Percentiles rank a stretch among this genome's conserved stretches.
Evolutionary conservation across 2,888 invertebrate species (phyloP).

Genomic region (Noctua comes): DNA sequence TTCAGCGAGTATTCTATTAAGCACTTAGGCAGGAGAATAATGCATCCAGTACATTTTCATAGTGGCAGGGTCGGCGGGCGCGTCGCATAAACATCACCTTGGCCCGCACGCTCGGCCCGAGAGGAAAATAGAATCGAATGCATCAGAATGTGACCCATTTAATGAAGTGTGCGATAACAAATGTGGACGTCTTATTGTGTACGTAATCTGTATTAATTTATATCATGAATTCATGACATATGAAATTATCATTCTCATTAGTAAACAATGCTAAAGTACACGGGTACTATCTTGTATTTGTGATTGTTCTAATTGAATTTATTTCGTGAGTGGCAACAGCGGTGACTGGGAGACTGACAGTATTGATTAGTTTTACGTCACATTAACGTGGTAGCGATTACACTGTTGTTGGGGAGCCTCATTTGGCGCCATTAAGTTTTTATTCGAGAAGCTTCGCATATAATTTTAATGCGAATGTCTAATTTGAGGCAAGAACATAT

Average conservation of each 20-base stretch:
- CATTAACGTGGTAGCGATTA: slow-evolving; percentile 59
- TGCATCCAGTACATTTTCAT: slow-evolving; percentile 84
- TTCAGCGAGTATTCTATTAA: slow-evolving; percentile 86
- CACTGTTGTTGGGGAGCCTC: slow-evolving; percentile 63
- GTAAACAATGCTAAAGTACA: slow-evolving; percentile 48
- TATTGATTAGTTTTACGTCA: slow-evolving; percentile 58
- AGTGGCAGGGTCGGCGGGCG: slow-evolving; percentile 74
- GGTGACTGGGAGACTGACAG: slow-evolving; percentile 31
- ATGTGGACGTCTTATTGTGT: slow-evolving; percentile 46
- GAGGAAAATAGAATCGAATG: slow-evolving; percentile 68
- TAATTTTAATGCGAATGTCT: slow-evolving; percentile 36
- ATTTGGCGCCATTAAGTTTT: slow-evolving; percentile 56
- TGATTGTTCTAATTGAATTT: slow-evolving; percentile 50
- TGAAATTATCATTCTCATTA: slow-evolving; percentile 34
- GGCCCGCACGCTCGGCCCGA: slow-evolving; percentile 71
- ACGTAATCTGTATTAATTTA: slow-evolving; percentile 50
- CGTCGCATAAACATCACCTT: slow-evolving; percentile 80
- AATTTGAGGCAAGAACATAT: slow-evolving; percentile 37
- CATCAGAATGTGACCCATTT: slow-evolving; percentile 71
- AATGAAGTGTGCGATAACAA: slow-evolving; percentile 55
- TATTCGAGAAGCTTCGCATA: slow-evolving; percentile 59
- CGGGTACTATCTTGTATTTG: slow-evolving; percentile 48
- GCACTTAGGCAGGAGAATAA: slow-evolving; percentile 86
- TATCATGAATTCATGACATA: slow-evolving; percentile 23
- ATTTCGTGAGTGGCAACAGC: slow-evolving; percentile 41